Base-by-base conservation (phyloP, 2,888 invertebrate species). In the Oxycera nigricornis region DNA sequence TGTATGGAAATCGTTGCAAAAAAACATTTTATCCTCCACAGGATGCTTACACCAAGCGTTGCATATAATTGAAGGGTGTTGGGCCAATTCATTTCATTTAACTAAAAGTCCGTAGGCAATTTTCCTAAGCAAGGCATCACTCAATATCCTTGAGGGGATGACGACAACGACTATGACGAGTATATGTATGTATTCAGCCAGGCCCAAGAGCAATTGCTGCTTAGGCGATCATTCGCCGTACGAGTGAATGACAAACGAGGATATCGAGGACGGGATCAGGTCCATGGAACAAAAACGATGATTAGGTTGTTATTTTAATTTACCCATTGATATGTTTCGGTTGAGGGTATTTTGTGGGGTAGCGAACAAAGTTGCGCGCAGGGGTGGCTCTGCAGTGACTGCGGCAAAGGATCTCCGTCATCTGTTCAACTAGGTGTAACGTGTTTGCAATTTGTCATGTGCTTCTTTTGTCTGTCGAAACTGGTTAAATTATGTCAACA, bases 291-390 rank as follows among this genome's bases (percentile, higher is more conserved):
- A 76, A 84, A 84, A 84, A 85, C 84, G 85, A 85, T 85, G 85
- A 85, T 85, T 85, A 85, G 85, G 85, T 85, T 85, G 85, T 85
- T 85, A 85, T 85, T 85, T 85, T 85, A 85, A 85, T 85, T 85
- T 85, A 83, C 85, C 83, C 83, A 85, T 84, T 84, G 84, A 84
- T 85, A 84, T 83, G 79, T 80, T 76, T 75, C 65, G 65, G 73
- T 59, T 73, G 62, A 74, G 74, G 76, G 70, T 65, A 76, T 78
- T 78, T 78, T 78, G 78, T 77, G 78, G 78, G 77, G 73, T 62
- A 61, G 46, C 26, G 9, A 39, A 50, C 30, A 28, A 9, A 50
- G 20, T 61, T n/a, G 50, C 30, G 55, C 31, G 52, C 30, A 62
- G 31, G 14, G 46, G 68, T 50, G 46, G 70, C 20, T 31, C 9